Evolutionary conservation across 2,113 vertebrate genomes (phyloP).

Genomic region (Leptocoma aspasia): DNA sequence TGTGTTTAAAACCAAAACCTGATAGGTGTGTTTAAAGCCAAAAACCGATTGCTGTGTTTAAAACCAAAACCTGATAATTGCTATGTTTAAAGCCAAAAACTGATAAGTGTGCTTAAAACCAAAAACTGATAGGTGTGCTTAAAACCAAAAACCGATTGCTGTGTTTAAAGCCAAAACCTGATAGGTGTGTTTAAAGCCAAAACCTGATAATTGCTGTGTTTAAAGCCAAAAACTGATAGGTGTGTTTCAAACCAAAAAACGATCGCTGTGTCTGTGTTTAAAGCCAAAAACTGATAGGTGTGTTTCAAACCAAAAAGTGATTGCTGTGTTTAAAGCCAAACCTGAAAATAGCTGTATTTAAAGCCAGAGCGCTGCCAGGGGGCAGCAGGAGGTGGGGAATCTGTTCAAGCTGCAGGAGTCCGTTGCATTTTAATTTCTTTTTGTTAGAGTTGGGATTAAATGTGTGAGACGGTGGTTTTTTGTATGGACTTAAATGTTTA

Average conservation of each 20-base stretch:
- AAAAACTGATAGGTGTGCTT: background rate
- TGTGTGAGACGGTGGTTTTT: no score
- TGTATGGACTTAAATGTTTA: no score
- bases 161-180: background rate
- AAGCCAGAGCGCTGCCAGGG: background rate
- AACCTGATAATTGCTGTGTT: background rate
- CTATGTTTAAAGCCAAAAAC: background rate
- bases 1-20: background rate
- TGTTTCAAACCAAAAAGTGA: background rate
- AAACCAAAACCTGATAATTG: background rate
- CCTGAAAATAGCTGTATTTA: background rate
- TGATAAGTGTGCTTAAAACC: background rate
- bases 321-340: background rate
- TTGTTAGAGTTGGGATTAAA: no score
- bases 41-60: background rate
- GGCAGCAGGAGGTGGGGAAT: background rate
- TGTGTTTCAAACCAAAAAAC: background rate
- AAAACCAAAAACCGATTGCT: fast-evolving
- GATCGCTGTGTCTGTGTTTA: background rate
- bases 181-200: background rate
- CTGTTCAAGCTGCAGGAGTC: background rate
- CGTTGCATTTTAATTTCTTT: no score
- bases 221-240: background rate
- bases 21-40: background rate
- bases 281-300: background rate